A percentile compares a stretch with the other conserved stretches of the same genome.
phyloP scores from a whole-genome alignment of 35 echinoderm and acorn worm species.

The Diadema setosum region DNA sequence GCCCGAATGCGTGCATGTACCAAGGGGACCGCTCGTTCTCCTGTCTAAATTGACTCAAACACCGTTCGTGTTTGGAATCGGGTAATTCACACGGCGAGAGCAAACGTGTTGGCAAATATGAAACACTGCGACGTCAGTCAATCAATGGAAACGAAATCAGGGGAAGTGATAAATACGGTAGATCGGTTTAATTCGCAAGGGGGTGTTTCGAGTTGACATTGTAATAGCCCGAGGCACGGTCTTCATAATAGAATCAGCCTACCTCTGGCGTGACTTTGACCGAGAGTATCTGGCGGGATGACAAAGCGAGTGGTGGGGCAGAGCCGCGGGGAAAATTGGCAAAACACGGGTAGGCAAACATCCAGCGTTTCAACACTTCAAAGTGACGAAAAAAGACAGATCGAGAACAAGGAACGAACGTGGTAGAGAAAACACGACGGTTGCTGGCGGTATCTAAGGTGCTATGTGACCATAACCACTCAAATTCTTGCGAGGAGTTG shows the following conservation, averaged over 20 bases:
- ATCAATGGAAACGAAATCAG: too few species aligned
- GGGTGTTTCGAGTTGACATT: background rate
- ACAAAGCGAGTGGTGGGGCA: background rate
- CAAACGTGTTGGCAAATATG: background rate
- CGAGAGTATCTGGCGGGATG: background rate
- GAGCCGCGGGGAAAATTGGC: background rate
- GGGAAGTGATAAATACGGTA: background rate
- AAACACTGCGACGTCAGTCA: background rate
- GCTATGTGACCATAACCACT: background rate
- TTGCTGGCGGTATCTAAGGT: background rate
- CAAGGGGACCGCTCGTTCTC: background rate
- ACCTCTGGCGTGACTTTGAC: constrained; percentile 8
- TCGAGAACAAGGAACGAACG: too few species aligned
- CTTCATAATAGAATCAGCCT: background rate
- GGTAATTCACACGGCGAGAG: background rate
- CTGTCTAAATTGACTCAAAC: constrained; percentile 3
- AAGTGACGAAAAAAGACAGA: background rate
- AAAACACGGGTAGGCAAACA: background rate
- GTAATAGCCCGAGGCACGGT: background rate
- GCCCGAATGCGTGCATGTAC: background rate
- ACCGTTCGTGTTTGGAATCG: background rate
- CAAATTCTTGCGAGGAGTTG: background rate
- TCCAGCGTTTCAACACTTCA: background rate
- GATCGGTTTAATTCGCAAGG: background rate
- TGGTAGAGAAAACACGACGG: background rate